phyloP scores from a whole-genome alignment of 2,888 invertebrate genomes.

The Ochropleura leucogaster region DNA sequence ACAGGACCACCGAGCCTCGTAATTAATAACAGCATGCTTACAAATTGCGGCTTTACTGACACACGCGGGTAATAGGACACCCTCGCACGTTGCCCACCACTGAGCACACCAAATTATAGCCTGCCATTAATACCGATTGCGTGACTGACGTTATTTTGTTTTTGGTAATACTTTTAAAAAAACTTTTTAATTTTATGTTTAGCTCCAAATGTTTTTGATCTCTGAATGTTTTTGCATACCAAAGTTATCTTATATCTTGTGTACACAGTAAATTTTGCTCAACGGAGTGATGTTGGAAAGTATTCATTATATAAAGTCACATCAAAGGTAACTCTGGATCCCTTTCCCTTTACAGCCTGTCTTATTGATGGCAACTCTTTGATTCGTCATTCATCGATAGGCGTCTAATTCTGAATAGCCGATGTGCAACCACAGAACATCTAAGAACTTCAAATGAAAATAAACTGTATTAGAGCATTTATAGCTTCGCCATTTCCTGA shows the following conservation, averaged over 20 bases:
- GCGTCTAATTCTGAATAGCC: constrained; percentile 64
- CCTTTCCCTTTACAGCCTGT: constrained; percentile 45
- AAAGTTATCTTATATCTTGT: constrained; percentile 13
- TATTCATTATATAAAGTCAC: constrained; percentile 46
- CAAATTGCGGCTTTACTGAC: constrained; percentile 77
- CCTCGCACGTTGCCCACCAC: constrained; percentile 65
- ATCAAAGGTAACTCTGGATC: constrained; percentile 48
- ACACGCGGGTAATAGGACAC: constrained; percentile 68
- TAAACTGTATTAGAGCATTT: constrained; percentile 78
- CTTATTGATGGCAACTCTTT: constrained; percentile 61
- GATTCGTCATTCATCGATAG: constrained; percentile 68
- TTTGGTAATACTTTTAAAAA: constrained; percentile 11
- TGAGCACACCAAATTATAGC: constrained; percentile 74
- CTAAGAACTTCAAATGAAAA: constrained; percentile 75
- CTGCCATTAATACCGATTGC: constrained; percentile 66
- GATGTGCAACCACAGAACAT: constrained; percentile 60
- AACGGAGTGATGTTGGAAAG: constrained; percentile 5
- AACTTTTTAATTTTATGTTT: constrained; percentile 3
- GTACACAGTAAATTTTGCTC: constrained; percentile 12
- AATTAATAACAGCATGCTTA: constrained; percentile 80
- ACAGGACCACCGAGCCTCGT: constrained; percentile 74
- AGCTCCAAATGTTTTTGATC: constrained; percentile 4
- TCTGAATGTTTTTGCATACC: constrained; percentile 5
- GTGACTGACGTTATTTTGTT: constrained; percentile 72
- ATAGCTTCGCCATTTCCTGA: constrained; percentile 83